Conservation (phyloP, 2,113 vertebrate species). For the Ginglymostoma cirratum region DNA sequence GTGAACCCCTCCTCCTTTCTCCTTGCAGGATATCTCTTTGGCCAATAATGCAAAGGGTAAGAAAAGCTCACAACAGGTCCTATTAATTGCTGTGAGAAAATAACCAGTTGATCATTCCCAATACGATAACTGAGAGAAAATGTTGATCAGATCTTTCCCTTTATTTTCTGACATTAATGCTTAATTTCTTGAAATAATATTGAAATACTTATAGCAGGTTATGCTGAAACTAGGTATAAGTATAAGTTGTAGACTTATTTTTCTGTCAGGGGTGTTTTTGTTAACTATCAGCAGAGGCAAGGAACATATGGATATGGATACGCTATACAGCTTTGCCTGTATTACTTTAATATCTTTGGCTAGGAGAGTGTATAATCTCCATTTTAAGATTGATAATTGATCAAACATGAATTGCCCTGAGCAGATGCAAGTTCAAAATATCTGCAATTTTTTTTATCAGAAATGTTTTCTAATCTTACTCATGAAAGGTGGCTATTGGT, state of each 20-base stretch:
- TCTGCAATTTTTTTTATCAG: no score
- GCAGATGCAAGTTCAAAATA: no score
- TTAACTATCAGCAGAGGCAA: background rate
- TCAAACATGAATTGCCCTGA: no score
- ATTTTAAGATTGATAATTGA: no score
- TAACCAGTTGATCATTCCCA: background rate
- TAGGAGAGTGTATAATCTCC: no score
- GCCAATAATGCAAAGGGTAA: background rate
- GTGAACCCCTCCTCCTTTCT: background rate
- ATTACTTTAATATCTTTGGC: no score
- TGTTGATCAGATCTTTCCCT: background rate
- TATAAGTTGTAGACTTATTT: background rate
- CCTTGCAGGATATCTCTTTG: background rate
- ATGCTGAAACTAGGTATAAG: background rate
- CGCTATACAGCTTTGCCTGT: no score
- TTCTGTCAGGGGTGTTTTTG: background rate
- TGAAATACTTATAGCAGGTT: background rate
- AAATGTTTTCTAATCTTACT: no score
- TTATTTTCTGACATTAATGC: background rate
- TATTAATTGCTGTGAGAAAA: background rate
- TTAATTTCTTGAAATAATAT: background rate
- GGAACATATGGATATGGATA: background rate
- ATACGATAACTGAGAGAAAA: background rate
- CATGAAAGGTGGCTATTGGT: background rate
- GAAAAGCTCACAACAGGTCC: background rate